A percentile compares a stretch with the other conserved stretches of the same genome.
Evolutionary conservation across 2,888 invertebrate species (phyloP).

Genomic region (Marronus borbonicus): DNA sequence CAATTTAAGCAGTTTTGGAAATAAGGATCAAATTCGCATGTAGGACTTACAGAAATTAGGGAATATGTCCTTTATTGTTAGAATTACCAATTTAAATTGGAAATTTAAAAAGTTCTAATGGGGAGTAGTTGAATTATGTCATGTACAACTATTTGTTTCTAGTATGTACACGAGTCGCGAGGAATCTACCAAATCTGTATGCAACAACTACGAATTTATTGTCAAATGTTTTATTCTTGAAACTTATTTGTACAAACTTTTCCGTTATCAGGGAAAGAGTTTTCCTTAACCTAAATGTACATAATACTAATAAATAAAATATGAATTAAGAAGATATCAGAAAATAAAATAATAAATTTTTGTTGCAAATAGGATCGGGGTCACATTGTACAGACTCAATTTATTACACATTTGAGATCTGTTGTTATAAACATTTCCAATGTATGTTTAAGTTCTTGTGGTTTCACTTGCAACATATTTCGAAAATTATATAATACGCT

Average conservation of each 20-base stretch:
- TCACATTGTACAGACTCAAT: constrained; percentile 19
- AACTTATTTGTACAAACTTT: constrained; percentile 47
- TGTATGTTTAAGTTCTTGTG: no score
- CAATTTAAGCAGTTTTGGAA: no score
- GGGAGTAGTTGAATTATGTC: no score
- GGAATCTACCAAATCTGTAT: no score
- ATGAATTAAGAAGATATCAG: constrained; percentile 36
- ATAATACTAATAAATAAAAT: constrained; percentile 39
- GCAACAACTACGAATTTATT: not conserved
- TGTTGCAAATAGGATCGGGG: constrained; percentile 4
- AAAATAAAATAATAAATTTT: constrained; percentile 38
- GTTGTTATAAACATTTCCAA: not conserved
- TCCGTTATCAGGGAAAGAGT: constrained; percentile 27
- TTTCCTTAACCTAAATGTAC: constrained; percentile 44
- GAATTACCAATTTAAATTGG: no score
- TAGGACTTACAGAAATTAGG: no score
- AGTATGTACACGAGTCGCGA: no score
- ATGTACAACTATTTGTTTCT: no score
- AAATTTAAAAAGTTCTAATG: no score
- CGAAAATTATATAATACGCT: not conserved
- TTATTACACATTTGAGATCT: constrained; percentile 30
- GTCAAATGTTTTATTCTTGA: constrained; percentile 48
- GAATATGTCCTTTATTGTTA: no score
- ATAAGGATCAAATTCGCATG: no score
- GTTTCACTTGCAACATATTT: not conserved